phyloP scores from a whole-genome alignment of 2,888 invertebrate genomes.

The Epinotia bilunana region DNA sequence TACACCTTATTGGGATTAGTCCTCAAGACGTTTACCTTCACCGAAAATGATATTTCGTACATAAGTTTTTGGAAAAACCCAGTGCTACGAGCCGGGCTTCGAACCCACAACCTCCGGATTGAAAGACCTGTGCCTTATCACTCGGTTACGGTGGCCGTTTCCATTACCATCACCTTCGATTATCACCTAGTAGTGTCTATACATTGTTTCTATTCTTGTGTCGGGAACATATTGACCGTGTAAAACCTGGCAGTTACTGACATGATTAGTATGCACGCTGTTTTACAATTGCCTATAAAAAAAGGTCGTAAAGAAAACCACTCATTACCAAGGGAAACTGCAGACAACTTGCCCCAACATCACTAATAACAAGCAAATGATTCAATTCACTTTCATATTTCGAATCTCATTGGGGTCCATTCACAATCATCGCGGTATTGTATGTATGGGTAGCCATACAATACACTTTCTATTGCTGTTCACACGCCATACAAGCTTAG shows the following conservation, averaged over 20 bases:
- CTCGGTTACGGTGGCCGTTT: not conserved
- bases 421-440: conserved; percentile 40
- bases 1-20: too few relatives aligned
- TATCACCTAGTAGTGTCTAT: not conserved
- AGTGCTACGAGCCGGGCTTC: too few relatives aligned
- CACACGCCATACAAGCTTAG: conserved; percentile 25
- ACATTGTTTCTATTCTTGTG: not conserved
- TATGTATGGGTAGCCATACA: conserved; percentile 31
- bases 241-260: not conserved
- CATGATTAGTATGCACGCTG: conserved; percentile 5
- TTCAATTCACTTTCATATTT: conserved; percentile 41
- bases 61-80: too few relatives aligned
- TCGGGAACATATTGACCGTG: not conserved
- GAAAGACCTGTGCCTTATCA: too few relatives aligned
- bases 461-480: conserved; percentile 50
- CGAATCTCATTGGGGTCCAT: conserved; percentile 29
- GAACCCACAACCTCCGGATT: too few relatives aligned
- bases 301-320: not conserved
- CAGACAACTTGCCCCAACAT: conserved; percentile 16
- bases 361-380: conserved; percentile 34
- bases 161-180: not conserved
- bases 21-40: too few relatives aligned
- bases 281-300: not conserved
- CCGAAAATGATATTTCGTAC: too few relatives aligned
- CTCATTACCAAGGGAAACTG: conserved; percentile 9